Conservation (phyloP, 35 echinoderm and acorn worm genomes). For the Lytechinus variegatus region DNA sequence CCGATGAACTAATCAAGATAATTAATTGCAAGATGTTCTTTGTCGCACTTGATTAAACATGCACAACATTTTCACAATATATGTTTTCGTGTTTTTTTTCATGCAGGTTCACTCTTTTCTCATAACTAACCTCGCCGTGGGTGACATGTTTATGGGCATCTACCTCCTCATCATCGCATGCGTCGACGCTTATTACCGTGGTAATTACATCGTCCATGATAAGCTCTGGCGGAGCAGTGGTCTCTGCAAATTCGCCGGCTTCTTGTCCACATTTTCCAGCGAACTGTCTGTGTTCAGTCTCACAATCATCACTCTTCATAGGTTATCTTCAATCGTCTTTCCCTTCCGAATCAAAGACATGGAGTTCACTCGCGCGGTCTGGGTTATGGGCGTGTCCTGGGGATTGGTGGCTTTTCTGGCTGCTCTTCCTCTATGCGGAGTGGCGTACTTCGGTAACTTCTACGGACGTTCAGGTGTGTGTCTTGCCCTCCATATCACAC, state of each 20-base stretch:
- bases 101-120: constrained; percentile 92
- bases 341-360: constrained; percentile 97
- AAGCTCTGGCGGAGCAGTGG: constrained; percentile 58
- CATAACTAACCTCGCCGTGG: constrained; percentile 94
- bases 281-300: constrained; percentile 95
- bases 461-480: constrained; percentile 95
- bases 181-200: constrained; percentile 79
- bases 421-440: constrained; percentile 68
- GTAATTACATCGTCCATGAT: constrained; percentile 80
- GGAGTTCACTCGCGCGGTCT: constrained; percentile 75
- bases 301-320: constrained; percentile 92
- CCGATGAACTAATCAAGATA: neutral
- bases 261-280: constrained; percentile 96
- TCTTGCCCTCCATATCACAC: constrained; percentile 90
- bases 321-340: constrained; percentile 86
- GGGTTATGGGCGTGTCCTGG: constrained; percentile 87
- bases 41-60: neutral
- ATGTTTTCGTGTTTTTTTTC: neutral
- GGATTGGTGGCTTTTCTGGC: constrained; percentile 71
- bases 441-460: constrained; percentile 92
- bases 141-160: constrained; percentile 94
- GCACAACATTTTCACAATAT: neutral
- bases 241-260: constrained; percentile 89
- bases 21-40: neutral
- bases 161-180: constrained; percentile 96